Percentiles rank a stretch among this genome's conserved stretches.
Conservation (phyloP, 2,888 invertebrate species). For the Aplocera efformata region DNA sequence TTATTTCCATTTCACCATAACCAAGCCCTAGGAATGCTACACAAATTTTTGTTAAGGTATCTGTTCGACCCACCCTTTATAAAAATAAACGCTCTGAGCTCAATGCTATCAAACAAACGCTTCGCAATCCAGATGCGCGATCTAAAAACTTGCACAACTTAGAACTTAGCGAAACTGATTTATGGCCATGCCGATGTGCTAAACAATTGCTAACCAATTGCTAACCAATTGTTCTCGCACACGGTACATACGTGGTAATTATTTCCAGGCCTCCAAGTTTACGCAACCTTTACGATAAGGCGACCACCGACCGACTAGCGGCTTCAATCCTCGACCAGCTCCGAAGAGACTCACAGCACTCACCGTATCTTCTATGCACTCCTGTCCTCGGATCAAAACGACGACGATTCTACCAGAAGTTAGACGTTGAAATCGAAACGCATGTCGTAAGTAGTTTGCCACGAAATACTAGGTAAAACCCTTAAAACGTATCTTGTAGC, state of each 20-base stretch:
- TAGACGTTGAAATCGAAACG: constrained; percentile 93
- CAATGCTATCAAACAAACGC: too few relatives aligned
- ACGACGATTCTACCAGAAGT: constrained; percentile 83
- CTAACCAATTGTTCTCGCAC: constrained; percentile 7
- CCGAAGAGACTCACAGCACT: constrained; percentile 82
- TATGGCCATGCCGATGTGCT: too few relatives aligned
- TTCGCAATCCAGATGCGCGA: too few relatives aligned
- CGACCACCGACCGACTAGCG: constrained; percentile 84
- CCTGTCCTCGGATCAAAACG: constrained; percentile 88
- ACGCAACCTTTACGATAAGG: constrained; percentile 88
- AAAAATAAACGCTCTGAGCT: too few relatives aligned
- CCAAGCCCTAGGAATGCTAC: too few relatives aligned
- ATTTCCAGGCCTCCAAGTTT: constrained; percentile 84
- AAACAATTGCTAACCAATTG: constrained; percentile 3
- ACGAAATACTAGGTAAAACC: too few relatives aligned
- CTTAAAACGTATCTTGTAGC: too few relatives aligned
- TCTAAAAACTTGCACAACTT: too few relatives aligned
- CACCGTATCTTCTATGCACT: constrained; percentile 89
- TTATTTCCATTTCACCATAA: too few relatives aligned
- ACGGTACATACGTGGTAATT: constrained; percentile 3
- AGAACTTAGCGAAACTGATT: too few relatives aligned
- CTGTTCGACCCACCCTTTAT: too few relatives aligned
- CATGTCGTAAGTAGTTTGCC: constrained; percentile 91
- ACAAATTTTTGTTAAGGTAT: too few relatives aligned
- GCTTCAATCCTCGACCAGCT: constrained; percentile 83